phyloP scores from a whole-genome alignment of 2,797 vertebrate species.

The Microctenopoma stevenorrisi region DNA sequence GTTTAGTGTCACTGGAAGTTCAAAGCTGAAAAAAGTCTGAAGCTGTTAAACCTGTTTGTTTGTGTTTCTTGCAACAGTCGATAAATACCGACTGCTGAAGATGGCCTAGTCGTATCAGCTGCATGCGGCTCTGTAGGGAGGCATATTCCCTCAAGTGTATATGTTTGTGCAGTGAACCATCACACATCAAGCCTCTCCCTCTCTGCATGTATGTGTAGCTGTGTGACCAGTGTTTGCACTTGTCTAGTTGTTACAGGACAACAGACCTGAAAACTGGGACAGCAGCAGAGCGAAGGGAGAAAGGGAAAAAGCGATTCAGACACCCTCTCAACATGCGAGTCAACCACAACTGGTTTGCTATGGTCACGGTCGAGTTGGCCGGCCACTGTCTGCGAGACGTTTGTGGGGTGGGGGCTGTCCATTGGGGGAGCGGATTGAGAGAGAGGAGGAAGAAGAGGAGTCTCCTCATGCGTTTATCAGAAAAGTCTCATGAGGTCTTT shows the following conservation, averaged over 20 bases:
- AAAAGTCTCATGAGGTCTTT: slow-evolving; percentile 59
- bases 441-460: slow-evolving; percentile 39
- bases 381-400: slow-evolving; percentile 69
- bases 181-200: slow-evolving; percentile 67
- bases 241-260: slow-evolving; percentile 79
- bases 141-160: slow-evolving; percentile 60
- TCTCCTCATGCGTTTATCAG: slow-evolving; percentile 73
- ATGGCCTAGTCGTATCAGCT: slow-evolving; percentile 66
- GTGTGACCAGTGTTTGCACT: slow-evolving; percentile 79
- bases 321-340: slow-evolving; percentile 77
- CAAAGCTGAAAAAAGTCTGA: slow-evolving; percentile 8
- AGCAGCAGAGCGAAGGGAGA: slow-evolving; percentile 45
- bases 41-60: slow-evolving; percentile 12
- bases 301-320: slow-evolving; percentile 55
- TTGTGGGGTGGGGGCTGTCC: slow-evolving; percentile 45
- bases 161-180: slow-evolving; percentile 74
- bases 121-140: slow-evolving; percentile 52
- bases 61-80: slow-evolving; percentile 23
- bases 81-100: slow-evolving; percentile 41
- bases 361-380: slow-evolving; percentile 76
- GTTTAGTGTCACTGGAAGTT: not conserved
- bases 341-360: slow-evolving; percentile 82
- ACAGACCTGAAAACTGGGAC: slow-evolving; percentile 79
- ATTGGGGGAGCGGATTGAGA: slow-evolving; percentile 52
- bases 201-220: slow-evolving; percentile 50